Conservation (phyloP, 2,888 invertebrate species). For the Coecobrya sp. region DNA sequence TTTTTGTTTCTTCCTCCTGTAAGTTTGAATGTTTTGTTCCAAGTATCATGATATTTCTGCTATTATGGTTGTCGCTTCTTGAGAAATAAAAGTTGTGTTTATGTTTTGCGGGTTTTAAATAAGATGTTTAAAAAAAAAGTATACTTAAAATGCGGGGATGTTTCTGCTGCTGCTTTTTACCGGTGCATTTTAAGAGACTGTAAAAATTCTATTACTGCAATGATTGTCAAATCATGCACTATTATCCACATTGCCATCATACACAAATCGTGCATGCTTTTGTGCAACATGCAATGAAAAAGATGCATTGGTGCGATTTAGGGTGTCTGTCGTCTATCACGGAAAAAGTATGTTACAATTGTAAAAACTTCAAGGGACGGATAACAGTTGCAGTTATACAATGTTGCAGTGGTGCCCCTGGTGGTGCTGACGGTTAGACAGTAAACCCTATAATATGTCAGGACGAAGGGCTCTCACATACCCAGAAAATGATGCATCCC, state of each 20-base stretch:
- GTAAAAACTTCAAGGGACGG: neutral
- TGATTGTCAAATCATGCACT: too few relatives aligned
- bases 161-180: too few relatives aligned
- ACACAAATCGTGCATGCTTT: neutral
- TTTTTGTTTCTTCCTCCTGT: neutral
- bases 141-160: too few relatives aligned
- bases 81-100: too few relatives aligned
- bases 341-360: neutral
- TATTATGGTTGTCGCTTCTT: neutral
- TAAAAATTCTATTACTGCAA: too few relatives aligned
- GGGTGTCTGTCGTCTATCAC: neutral
- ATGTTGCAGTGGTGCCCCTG: neutral
- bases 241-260: too few relatives aligned
- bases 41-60: neutral
- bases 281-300: neutral
- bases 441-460: neutral
- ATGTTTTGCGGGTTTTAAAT: too few relatives aligned
- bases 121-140: too few relatives aligned
- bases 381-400: neutral
- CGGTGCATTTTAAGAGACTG: too few relatives aligned
- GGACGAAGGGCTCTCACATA: neutral
- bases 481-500: neutral
- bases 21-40: neutral
- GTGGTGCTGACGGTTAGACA: slow-evolving; percentile 1
- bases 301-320: neutral